Evolutionary conservation across 1,140 invertebrate species (phyloP).

Genomic region (Cydia splendana): DNA sequence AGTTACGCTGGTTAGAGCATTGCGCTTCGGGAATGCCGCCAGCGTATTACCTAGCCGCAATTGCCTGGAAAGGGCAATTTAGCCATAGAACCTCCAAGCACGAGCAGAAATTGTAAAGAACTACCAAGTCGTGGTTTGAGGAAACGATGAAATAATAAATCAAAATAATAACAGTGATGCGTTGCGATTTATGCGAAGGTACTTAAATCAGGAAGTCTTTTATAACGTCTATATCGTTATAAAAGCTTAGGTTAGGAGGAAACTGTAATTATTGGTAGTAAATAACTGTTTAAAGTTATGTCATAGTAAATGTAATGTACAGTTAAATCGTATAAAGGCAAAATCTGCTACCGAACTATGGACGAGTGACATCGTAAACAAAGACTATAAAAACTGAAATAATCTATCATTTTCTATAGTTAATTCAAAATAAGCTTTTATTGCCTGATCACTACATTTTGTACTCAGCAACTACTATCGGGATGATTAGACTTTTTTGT

Average conservation of each 20-base stretch:
- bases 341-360: too few species aligned
- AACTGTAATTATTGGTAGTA: conserved; percentile 11
- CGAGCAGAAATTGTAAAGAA: conserved; percentile 60
- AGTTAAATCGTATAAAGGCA: background rate
- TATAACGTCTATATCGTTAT: background rate
- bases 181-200: conserved; percentile 48
- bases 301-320: background rate
- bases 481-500: too few species aligned
- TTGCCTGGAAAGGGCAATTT: conserved; percentile 66
- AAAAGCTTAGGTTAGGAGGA: background rate
- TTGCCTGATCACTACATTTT: too few species aligned
- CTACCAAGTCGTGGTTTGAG: conserved; percentile 49
- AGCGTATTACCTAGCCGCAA: conserved; percentile 63
- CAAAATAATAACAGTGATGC: conserved; percentile 56
- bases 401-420: too few species aligned
- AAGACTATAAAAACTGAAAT: too few species aligned
- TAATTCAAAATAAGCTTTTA: too few species aligned
- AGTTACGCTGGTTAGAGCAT: background rate
- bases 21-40: background rate
- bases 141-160: conserved; percentile 64
- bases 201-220: conserved; percentile 11
- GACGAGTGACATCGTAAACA: too few species aligned
- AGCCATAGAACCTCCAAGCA: conserved; percentile 57
- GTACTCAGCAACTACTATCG: too few species aligned
- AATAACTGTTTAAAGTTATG: background rate